These are phyloP conservation scores for Halesus radiatus DNA, from an alignment of 1,140 invertebrate genomes.

Conservation along the genomic window DNA sequence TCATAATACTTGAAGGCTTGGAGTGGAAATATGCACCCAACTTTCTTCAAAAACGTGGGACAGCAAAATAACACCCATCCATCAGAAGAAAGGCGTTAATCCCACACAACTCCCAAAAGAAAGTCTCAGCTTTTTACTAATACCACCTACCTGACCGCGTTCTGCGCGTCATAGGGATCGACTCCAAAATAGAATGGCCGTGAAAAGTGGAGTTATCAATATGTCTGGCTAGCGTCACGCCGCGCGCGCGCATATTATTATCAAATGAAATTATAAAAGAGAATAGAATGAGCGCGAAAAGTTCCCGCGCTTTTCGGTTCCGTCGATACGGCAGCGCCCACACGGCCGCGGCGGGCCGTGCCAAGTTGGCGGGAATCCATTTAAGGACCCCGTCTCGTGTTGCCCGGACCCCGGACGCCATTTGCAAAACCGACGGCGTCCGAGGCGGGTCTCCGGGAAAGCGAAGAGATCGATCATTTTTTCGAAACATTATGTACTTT, in stretches of 20 bases:
- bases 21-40: too few relatives aligned
- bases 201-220: conserved; percentile 39
- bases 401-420: conserved; percentile 44
- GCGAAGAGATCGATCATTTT: neutral
- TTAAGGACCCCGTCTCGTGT: conserved; percentile 57
- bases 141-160: too few relatives aligned
- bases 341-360: conserved; percentile 15
- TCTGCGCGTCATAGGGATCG: too few relatives aligned
- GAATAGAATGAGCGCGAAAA: conserved; percentile 24
- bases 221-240: conserved; percentile 28
- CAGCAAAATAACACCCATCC: too few relatives aligned
- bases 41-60: too few relatives aligned
- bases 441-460: neutral
- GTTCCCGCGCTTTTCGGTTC: neutral
- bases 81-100: too few relatives aligned
- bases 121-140: too few relatives aligned
- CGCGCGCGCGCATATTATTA: neutral
- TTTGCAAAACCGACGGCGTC: conserved; percentile 21
- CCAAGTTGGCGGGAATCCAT: conserved; percentile 56
- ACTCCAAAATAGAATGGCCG: conserved; percentile 17
- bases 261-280: conserved; percentile 30
- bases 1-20: too few relatives aligned
- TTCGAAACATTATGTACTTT: too few relatives aligned
- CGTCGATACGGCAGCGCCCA: conserved; percentile 36
- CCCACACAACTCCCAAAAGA: too few relatives aligned